phyloP scores from a whole-genome alignment of 1,140 invertebrate genomes.

The Drosophila willistoni region DNA sequence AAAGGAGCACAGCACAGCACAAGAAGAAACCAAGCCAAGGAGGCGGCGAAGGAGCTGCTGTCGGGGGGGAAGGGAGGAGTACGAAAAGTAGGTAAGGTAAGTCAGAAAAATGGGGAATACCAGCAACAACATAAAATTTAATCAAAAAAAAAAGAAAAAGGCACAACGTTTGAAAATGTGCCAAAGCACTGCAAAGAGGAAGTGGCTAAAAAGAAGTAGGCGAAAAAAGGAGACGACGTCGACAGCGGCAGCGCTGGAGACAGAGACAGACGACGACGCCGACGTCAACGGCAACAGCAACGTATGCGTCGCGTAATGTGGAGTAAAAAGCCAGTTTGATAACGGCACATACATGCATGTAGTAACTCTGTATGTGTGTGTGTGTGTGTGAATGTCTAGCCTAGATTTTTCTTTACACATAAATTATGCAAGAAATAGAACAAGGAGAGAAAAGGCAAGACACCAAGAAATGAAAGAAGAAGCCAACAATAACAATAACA shows the following conservation, averaged over 20 bases:
- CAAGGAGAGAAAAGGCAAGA: conserved; percentile 41
- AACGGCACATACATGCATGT: conserved; percentile 46
- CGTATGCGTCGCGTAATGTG: conserved; percentile 70
- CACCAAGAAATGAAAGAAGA: conserved; percentile 39
- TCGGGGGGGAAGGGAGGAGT: neutral
- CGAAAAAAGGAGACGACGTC: conserved; percentile 9
- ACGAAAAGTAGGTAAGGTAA: conserved; percentile 71
- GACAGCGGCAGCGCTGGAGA: neutral
- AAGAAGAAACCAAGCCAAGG: neutral
- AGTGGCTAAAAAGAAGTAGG: conserved; percentile 37
- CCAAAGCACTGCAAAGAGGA: conserved; percentile 41
- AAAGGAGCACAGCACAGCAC: neutral
- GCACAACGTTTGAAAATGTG: conserved; percentile 77
- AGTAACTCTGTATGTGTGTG: conserved; percentile 18
- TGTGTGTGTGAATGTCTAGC: conserved; percentile 60
- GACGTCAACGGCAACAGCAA: conserved; percentile 3
- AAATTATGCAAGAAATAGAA: conserved; percentile 77
- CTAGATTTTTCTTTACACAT: conserved; percentile 70
- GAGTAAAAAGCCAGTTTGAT: conserved; percentile 71
- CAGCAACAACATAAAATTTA: conserved; percentile 68
- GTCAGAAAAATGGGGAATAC: conserved; percentile 2
- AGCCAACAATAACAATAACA: conserved; percentile 14
- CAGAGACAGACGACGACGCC: neutral
- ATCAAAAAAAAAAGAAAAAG: conserved; percentile 59
- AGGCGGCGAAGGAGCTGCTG: no score